phyloP scores from a whole-genome alignment of 2,797 vertebrate species.

The Percopsis omiscomaycus region DNA sequence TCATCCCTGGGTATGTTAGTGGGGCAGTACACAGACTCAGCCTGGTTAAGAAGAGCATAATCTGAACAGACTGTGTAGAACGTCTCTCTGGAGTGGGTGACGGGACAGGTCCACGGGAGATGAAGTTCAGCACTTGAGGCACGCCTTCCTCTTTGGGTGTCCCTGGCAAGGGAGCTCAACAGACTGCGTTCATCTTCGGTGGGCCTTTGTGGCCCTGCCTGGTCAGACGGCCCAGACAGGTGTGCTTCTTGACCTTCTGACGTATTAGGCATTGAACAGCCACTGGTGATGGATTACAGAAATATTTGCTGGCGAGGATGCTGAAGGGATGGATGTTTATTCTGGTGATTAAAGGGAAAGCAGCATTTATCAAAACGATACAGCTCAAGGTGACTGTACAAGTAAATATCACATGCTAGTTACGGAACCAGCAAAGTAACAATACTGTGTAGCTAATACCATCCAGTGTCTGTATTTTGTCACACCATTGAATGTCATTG shows the following conservation, averaged over 20 bases:
- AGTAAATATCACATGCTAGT: background rate
- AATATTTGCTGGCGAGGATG: constrained; percentile 13
- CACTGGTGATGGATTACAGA: constrained; percentile 45
- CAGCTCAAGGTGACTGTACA: background rate
- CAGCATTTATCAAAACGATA: background rate
- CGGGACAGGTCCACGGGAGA: constrained; percentile 93
- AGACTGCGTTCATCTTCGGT: constrained; percentile 54
- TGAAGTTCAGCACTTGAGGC: constrained; percentile 84
- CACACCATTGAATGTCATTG: no score
- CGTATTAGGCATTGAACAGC: constrained; percentile 90
- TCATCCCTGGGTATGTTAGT: constrained; percentile 72
- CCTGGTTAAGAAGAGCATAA: constrained; percentile 95
- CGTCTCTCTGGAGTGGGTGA: constrained; percentile 95
- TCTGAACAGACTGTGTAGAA: constrained; percentile 99
- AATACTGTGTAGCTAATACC: background rate
- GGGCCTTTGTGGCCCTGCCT: constrained; percentile 70
- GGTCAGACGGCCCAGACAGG: constrained; percentile 75
- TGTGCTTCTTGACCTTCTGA: constrained; percentile 84
- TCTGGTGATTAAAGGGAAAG: constrained; percentile 26
- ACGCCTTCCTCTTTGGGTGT: constrained; percentile 71
- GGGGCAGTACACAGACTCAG: constrained; percentile 83
- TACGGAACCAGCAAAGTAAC: background rate
- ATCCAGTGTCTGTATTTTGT: no score
- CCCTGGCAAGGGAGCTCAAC: constrained; percentile 76
- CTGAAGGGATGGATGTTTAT: constrained; percentile 9